These are phyloP conservation scores for Epistrophe eligans DNA, from an alignment of 2,888 invertebrate species.

Conservation along the genomic window DNA sequence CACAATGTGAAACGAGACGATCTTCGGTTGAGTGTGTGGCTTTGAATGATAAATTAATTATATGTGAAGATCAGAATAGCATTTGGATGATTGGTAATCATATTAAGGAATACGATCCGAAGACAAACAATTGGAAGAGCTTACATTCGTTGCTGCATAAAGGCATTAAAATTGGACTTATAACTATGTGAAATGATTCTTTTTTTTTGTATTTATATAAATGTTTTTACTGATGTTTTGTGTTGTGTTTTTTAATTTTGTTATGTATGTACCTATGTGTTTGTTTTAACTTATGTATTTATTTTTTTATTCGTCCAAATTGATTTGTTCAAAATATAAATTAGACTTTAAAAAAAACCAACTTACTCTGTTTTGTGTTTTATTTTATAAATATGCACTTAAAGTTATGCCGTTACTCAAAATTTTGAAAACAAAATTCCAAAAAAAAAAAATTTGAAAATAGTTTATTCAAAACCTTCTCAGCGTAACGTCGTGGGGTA, in stretches of 20 bases:
- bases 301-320: too few relatives aligned
- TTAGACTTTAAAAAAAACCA: too few relatives aligned
- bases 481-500: too few relatives aligned
- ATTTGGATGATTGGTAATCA: slow-evolving; percentile 6
- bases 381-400: too few relatives aligned
- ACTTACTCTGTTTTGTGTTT: too few relatives aligned
- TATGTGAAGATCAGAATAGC: slow-evolving; percentile 7
- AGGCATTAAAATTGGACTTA: neutral
- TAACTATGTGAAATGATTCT: neutral
- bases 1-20: neutral
- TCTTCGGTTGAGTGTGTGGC: neutral
- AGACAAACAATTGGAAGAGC: slow-evolving; percentile 1
- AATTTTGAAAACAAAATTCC: too few relatives aligned
- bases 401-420: too few relatives aligned
- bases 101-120: slow-evolving; percentile 13
- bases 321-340: too few relatives aligned
- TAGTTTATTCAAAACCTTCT: too few relatives aligned
- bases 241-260: neutral
- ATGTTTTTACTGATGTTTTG: neutral
- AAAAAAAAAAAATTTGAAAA: too few relatives aligned
- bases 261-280: too few relatives aligned
- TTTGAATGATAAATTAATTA: slow-evolving; percentile 9
- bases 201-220: neutral
- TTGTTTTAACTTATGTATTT: too few relatives aligned
- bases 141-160: neutral